Conservation (phyloP, 2,888 invertebrate genomes). For the Plebejus anna region DNA sequence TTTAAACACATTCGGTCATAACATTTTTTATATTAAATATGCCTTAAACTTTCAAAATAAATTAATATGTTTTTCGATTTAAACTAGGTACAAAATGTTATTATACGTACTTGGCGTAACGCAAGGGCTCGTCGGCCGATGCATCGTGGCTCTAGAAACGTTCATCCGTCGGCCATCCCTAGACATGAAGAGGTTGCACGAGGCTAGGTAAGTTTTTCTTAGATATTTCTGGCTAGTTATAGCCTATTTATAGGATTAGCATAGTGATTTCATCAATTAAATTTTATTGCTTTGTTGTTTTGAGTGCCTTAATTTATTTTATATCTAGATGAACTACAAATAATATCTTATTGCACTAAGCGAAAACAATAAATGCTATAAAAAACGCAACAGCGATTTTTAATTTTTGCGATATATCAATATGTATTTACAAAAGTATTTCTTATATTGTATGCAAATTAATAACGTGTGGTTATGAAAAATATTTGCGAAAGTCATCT, state of each 20-base stretch:
- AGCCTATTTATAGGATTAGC: no score
- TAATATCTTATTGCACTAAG: no score
- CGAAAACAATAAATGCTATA: no score
- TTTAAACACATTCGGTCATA: background rate
- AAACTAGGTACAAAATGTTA: background rate
- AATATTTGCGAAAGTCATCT: background rate
- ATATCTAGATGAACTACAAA: no score
- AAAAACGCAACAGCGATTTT: no score
- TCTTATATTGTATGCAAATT: no score
- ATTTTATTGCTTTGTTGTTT: no score
- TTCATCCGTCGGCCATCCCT: background rate
- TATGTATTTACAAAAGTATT: no score
- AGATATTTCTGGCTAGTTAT: background rate
- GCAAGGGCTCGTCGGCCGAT: background rate
- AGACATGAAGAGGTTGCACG: background rate
- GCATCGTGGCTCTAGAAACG: background rate
- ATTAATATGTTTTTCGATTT: background rate
- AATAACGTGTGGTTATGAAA: background rate
- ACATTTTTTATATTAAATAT: background rate
- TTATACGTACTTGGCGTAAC: background rate
- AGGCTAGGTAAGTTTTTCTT: background rate
- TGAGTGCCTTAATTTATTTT: no score
- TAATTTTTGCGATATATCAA: no score
- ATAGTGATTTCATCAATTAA: no score
- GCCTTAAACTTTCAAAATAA: background rate